These are phyloP conservation scores for Corvus cornix DNA, from an alignment of 2,113 vertebrate genomes.

Conservation along the genomic window DNA sequence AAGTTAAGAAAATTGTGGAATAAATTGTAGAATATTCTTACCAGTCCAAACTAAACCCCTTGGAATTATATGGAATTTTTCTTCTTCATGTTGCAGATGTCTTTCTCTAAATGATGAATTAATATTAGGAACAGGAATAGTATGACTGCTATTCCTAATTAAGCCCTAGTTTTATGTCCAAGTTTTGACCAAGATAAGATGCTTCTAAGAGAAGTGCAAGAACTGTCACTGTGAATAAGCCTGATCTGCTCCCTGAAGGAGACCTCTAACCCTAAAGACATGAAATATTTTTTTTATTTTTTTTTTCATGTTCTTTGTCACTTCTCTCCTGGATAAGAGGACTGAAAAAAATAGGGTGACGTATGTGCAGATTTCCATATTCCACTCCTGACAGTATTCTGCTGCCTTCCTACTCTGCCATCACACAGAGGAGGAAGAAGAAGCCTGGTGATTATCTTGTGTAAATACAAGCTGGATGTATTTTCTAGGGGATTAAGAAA, in stretches of 20 bases:
- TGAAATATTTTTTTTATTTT: neutral
- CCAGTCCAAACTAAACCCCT: neutral
- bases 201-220: neutral
- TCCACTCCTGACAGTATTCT: neutral
- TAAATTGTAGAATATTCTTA: neutral
- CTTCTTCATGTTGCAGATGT: neutral
- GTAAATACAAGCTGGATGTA: neutral
- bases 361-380: rapidly evolving
- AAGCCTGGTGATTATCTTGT: neutral
- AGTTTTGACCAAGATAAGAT: neutral
- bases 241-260: neutral
- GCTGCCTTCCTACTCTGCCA: neutral
- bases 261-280: neutral
- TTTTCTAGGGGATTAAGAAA: neutral
- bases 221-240: neutral
- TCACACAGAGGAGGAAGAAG: neutral
- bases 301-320: neutral
- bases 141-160: neutral
- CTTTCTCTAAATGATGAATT: neutral
- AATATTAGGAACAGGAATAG: neutral
- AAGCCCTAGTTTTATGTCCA: neutral
- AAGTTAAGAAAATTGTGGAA: neutral
- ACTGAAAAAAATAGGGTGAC: neutral
- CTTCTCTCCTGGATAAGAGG: neutral
- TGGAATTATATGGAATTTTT: neutral